Conservation (phyloP, 92 coral and sea anemone species). For the Parazoanthus atlanticus region DNA sequence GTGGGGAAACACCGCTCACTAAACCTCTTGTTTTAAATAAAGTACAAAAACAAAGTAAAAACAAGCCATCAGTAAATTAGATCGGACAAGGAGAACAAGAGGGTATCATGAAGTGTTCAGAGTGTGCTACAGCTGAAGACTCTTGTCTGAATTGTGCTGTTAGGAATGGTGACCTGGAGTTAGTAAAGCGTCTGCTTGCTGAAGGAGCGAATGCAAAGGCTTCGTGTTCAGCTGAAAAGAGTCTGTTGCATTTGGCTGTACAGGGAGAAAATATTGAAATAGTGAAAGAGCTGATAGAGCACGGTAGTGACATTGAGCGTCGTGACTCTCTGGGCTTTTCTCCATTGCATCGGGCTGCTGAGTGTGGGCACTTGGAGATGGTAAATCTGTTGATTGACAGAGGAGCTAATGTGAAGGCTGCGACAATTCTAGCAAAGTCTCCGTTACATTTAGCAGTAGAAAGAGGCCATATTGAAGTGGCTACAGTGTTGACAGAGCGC, state of each 20-base stretch:
- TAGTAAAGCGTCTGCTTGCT: conserved; percentile 38
- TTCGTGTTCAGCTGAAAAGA: background rate
- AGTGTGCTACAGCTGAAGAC: too few relatives aligned
- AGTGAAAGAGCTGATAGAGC: too few relatives aligned
- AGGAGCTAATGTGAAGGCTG: background rate
- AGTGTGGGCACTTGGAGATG: too few relatives aligned
- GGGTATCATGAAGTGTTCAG: too few relatives aligned
- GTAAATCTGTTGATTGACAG: too few relatives aligned
- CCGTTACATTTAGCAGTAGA: background rate
- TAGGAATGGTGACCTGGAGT: background rate
- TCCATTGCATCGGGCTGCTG: background rate
- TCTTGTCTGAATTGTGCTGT: too few relatives aligned
- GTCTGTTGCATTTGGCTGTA: background rate
- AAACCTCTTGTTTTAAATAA: too few relatives aligned
- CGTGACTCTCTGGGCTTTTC: background rate
- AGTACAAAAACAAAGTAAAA: too few relatives aligned
- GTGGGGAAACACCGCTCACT: too few relatives aligned
- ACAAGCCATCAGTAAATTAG: too few relatives aligned
- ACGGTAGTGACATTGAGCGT: too few relatives aligned
- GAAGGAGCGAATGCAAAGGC: conserved; percentile 26
- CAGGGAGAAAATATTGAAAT: background rate
- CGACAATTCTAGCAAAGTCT: background rate
- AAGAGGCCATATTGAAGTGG: background rate
- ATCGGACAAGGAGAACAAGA: too few relatives aligned
- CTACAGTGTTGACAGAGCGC: background rate